Evolutionary conservation across 2,113 vertebrate species (phyloP), one percentile per base, ranked within the genome.

Genomic region (Cryptoleucopteryx plumbea): DNA sequence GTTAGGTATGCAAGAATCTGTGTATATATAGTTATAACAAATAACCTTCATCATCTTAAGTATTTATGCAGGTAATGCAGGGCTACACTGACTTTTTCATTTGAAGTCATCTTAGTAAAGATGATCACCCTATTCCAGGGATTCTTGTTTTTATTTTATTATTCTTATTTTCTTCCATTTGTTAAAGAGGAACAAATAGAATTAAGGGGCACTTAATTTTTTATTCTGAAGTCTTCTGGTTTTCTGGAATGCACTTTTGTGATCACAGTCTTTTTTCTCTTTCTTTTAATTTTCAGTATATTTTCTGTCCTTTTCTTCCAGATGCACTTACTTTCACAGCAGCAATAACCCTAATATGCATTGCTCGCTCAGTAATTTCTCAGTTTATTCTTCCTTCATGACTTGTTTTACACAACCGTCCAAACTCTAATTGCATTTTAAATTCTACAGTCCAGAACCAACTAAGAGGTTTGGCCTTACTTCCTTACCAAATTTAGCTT

Each of bases 381-480:
- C 31, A 48, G 10, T 29, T 66, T 71, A 6, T 61, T 87, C 19
- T 75, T 74, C 14, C 16, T 34, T 66, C 11, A n/a, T 75, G 27
- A 13, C 16, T 83, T 74, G 19, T 58, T 86, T 74, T 58, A 11
- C 8, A 26, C 2, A 50, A 29, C 3, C 3, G 1, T 66, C 18
- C 43, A 58, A 48, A 18, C 5, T 86, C 38, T 79, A 42, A 72
- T 59, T 72, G 6, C 3, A 23, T n/a, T 72, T 70, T 38, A 52
- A 52, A 47, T 83, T 92, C 27, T 42, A 45, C 22, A 50, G 10
- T 36, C 16, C 10, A 40, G 25, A 66, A 85, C 2, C 14, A 63
- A 4, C 9, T 45, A 48, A 72, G 72, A 36, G 2, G 0, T 70
- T 81, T 55, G 11, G 2, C 7, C 6, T 1, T 42, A 11, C 7